Percentiles rank a stretch among this genome's conserved stretches.
Evolutionary conservation across 2,888 invertebrate genomes (phyloP).

Genomic region (Cerastoderma edule): DNA sequence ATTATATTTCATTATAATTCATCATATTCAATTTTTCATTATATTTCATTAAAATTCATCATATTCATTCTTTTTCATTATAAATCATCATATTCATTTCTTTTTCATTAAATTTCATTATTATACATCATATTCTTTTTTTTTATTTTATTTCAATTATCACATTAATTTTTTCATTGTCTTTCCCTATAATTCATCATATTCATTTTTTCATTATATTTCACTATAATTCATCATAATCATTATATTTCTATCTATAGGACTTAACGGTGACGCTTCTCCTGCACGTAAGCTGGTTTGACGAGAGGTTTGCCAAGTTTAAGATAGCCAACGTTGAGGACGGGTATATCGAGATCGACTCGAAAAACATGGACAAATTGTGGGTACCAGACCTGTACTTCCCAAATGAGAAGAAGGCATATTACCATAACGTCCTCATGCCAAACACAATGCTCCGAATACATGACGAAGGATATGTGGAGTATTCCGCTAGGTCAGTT

Average conservation of each 20-base stretch:
- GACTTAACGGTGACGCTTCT: conserved; percentile 76
- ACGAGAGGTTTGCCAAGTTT: conserved; percentile 53
- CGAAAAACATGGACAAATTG: conserved; percentile 88
- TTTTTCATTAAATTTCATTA: no score
- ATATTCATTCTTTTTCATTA: no score
- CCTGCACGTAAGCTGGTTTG: conserved; percentile 74
- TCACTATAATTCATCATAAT: neutral
- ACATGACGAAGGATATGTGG: conserved; percentile 96
- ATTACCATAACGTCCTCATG: conserved; percentile 97
- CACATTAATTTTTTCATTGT: no score
- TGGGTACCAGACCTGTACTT: conserved; percentile 99
- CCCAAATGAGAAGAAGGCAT: conserved; percentile 98
- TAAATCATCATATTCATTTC: no score
- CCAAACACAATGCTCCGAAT: conserved; percentile 98
- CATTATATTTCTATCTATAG: conserved; percentile 52
- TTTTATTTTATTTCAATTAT: no score
- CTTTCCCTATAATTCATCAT: no score
- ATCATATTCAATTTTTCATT: no score
- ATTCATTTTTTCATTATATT: no score
- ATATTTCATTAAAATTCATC: no score
- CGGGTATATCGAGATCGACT: conserved; percentile 91
- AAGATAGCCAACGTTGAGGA: conserved; percentile 44
- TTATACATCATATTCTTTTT: no score
- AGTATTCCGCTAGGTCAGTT: conserved; percentile 95
- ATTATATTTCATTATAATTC: no score